Evolutionary conservation across 2,797 vertebrate species (phyloP).

Genomic region (Lepilemur septentrionalis): DNA sequence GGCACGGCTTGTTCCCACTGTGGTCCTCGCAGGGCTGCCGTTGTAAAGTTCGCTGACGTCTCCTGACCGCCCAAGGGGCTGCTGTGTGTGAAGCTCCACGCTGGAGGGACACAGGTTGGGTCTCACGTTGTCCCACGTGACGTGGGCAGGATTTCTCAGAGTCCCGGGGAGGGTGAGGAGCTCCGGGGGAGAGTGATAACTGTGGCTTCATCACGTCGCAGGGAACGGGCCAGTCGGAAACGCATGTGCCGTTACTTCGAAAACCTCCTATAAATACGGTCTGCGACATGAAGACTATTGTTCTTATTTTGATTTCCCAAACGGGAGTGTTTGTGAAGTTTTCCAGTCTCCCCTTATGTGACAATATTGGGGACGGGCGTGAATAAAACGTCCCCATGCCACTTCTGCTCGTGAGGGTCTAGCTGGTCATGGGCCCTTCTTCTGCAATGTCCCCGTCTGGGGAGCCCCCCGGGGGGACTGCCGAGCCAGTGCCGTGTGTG

Average conservation of each 20-base stretch:
- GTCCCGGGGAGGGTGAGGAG: neutral
- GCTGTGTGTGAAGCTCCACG: rapidly evolving
- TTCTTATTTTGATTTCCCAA: neutral
- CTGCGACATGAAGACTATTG: neutral
- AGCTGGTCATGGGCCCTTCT: neutral
- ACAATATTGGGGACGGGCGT: rapidly evolving
- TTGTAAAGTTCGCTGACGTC: neutral
- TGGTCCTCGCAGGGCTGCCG: rapidly evolving
- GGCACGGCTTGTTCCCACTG: rapidly evolving
- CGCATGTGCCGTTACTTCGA: neutral
- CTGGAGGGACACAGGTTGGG: neutral
- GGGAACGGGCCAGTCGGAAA: neutral
- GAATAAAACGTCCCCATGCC: rapidly evolving
- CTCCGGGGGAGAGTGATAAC: rapidly evolving
- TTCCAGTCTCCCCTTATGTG: neutral
- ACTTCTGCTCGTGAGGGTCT: neutral
- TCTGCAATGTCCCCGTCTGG: neutral
- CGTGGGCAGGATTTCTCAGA: neutral
- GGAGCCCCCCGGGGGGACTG: neutral
- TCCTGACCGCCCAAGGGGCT: neutral
- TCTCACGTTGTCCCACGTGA: neutral
- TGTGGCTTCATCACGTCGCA: neutral
- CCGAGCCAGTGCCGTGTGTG: rapidly evolving
- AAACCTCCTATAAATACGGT: neutral
- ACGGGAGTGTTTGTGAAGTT: neutral